These are phyloP conservation scores for Schizotus pectinicornis DNA, from an alignment of 2,888 invertebrate species.

Conservation along the genomic window DNA sequence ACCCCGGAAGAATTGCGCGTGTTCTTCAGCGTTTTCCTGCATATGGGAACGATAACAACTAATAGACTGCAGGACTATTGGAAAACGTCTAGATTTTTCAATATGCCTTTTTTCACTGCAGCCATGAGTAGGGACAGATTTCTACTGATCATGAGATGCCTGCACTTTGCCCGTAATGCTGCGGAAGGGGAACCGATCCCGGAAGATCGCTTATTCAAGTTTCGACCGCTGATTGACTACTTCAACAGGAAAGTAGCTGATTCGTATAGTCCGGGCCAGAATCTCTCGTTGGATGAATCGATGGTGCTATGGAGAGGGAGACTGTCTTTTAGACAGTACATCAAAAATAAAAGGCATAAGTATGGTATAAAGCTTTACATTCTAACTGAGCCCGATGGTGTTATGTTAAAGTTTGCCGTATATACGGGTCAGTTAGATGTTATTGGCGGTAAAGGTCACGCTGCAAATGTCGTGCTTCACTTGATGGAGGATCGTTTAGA, in stretches of 20 bases:
- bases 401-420: constrained; percentile 36
- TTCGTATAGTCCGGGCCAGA: constrained; percentile 38
- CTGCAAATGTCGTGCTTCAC: constrained; percentile 29
- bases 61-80: not conserved
- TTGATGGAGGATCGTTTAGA: constrained; percentile 28
- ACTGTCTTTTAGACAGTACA: constrained; percentile 36
- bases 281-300: constrained; percentile 36
- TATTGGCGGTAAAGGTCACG: constrained; percentile 42
- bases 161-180: constrained; percentile 21
- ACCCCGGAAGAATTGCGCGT: constrained; percentile 24
- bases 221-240: constrained; percentile 40
- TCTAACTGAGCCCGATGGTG: constrained; percentile 36
- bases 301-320: constrained; percentile 40
- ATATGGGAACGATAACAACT: constrained; percentile 20
- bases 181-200: not conserved
- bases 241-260: constrained; percentile 41
- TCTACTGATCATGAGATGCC: constrained; percentile 23
- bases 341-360: constrained; percentile 41
- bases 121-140: constrained; percentile 26
- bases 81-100: constrained; percentile 15
- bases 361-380: constrained; percentile 44
- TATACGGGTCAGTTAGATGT: constrained; percentile 36
- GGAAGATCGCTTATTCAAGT: constrained; percentile 37
- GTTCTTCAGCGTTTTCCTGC: constrained; percentile 28
- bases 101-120: constrained; percentile 11